Evolutionary conservation across 2,888 invertebrate species (phyloP).

Genomic region (Operophtera brumata): DNA sequence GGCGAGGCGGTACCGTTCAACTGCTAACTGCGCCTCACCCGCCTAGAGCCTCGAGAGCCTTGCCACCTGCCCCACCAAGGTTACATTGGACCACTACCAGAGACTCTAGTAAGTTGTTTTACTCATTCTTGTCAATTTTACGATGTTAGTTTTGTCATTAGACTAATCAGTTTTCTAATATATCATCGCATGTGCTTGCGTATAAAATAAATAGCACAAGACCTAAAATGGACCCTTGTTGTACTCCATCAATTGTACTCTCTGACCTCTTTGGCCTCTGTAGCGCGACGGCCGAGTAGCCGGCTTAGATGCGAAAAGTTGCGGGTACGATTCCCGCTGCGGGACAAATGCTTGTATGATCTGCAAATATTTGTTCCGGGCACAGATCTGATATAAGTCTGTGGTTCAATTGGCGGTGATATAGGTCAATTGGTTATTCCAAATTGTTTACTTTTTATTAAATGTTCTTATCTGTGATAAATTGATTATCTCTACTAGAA

Average conservation of each 20-base stretch:
- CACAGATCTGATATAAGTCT: too few species aligned
- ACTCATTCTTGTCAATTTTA: too few species aligned
- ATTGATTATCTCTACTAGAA: too few species aligned
- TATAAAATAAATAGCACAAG: neutral
- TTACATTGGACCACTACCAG: conserved; percentile 77
- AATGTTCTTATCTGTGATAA: too few species aligned
- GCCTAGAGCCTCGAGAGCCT: conserved; percentile 82
- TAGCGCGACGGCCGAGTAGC: too few species aligned
- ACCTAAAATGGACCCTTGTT: conserved; percentile 1
- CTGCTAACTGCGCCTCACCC: conserved; percentile 95
- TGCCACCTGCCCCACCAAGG: conserved; percentile 82
- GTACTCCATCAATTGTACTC: neutral
- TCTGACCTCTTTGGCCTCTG: too few species aligned
- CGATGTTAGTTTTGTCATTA: neutral
- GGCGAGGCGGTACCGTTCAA: conserved; percentile 94
- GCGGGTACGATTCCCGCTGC: too few species aligned
- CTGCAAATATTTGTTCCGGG: too few species aligned
- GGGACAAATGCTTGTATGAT: too few species aligned
- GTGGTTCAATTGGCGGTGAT: too few species aligned
- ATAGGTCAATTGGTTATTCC: neutral
- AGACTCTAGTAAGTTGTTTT: conserved; percentile 55
- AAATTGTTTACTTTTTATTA: neutral
- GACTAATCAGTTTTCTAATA: neutral
- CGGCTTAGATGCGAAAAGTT: too few species aligned
- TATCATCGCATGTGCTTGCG: neutral